Base-by-base conservation (phyloP, 2,888 invertebrate genomes). In the Epirrhoe tristata region DNA sequence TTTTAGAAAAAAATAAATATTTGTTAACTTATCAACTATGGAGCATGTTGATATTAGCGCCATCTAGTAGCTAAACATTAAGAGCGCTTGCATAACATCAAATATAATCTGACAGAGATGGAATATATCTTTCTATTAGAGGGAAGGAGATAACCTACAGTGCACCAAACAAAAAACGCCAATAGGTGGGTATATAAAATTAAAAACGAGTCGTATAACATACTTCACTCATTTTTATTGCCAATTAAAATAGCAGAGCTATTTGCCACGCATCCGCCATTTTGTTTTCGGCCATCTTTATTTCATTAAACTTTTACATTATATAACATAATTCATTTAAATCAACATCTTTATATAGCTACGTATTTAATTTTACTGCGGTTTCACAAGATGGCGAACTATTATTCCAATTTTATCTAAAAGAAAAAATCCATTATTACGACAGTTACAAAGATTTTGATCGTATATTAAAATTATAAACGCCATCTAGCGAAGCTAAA, bases 111-210 rank as follows among this genome's bases (percentile, higher is more conserved):
- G 72, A 73, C 63, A 69, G 70, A 67, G 73, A 73, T 69, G 69
- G 71, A 70, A 71, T 73, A 74, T 71, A 75, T 65, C 46, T 69
- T 67, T 71, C 70, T 71, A 67, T 65, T 64, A 68, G 65, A 71
- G 65, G 67, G 66, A 72, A 69, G 69, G 64, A 69, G 63, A 66
- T 70, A 67, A 63, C 63, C 73, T 72, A 74, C 71, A 72, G 74
- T 72, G 71, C 76, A 76, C 71, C 73, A 74, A 74, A 74, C 70
- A 70, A 69, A n/a, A 70, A 76, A 71, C 71, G 72, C 75, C 73
- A 70, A 69, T 73, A 74, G 77, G 77, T 77, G 77, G 77, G 77
- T 73, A 67, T 71, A 60, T 60, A 62, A 63, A 58, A 48, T 31
- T 67, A 64, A 70, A 69, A 68, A 67, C 66, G 71, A 59, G 59